Base-by-base conservation (phyloP, 2,113 vertebrate genomes). In the Cathartes aura region DNA sequence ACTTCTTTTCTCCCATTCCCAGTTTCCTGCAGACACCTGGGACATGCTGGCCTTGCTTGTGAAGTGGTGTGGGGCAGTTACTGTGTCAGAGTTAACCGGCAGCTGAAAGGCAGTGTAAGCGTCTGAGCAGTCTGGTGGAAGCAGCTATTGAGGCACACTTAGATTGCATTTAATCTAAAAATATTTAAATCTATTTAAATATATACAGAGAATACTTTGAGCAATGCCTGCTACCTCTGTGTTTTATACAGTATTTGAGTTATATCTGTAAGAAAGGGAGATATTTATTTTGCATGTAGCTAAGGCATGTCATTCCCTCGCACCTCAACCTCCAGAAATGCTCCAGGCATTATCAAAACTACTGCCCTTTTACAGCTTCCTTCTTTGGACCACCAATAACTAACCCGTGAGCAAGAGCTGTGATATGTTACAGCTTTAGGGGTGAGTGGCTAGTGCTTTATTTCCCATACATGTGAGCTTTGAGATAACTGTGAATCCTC, bases 381-480 rank as follows among this genome's bases (percentile, higher is more conserved):
- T 82, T 73, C 58, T 72, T 53, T 88, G 66, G 47, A 71, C 48
- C 48, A 30, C 78, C 45, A 53, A 6, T 58, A 80, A 73, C 48
- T 29, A 42, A 58, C 48, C 36, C 0, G 0, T 7, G 29, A 93
- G 60, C 42, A 74, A 55, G 68, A 79, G 32, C 36, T 45, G 43
- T 67, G 63, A 9, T 78, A 4, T 78, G 42, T 88, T 89, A 34
- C 18, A 59, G 71, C 63, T 90, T 75, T 63, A 76, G 26, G 59
- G 67, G 63, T 20, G 43, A 93, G 79, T 36, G 47, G 67, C 76
- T 92, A 56, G 32, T 79, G 60, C 75, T 89, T 92, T 87, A 68
- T 95, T 95, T 95, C 43, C 80, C 60, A 50, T 68, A 56, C 52
- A 36, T 91, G 64, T 92, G 89, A 93, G 92, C 89, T 95, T 81